Evolutionary conservation across 2,113 vertebrate genomes (phyloP).

Genomic region (Rhizomys pruinosus): DNA sequence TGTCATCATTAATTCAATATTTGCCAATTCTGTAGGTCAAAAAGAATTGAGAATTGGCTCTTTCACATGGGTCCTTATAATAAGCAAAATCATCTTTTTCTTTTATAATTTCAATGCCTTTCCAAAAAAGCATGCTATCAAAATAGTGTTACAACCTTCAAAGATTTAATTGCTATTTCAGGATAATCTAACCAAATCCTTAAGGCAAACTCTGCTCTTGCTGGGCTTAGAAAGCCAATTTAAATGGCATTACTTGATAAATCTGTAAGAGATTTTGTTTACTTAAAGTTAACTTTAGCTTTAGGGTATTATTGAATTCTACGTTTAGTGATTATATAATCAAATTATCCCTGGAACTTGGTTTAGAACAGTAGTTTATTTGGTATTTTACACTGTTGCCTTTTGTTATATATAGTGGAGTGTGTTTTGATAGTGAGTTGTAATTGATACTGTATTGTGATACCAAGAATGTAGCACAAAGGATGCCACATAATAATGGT

Average conservation of each 20-base stretch:
- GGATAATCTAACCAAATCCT: background rate
- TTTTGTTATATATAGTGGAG: background rate
- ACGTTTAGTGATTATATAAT: conserved; percentile 27
- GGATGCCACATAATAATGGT: no score
- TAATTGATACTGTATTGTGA: no score
- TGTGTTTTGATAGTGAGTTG: background rate
- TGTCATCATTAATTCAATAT: background rate
- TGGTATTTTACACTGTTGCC: background rate
- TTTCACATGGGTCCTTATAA: background rate
- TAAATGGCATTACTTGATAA: conserved; percentile 32
- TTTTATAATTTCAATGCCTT: background rate
- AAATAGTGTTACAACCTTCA: background rate
- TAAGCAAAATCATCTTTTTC: background rate
- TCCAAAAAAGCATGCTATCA: background rate
- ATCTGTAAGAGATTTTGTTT: conserved; percentile 21
- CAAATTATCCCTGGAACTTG: background rate
- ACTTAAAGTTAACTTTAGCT: conserved; percentile 41
- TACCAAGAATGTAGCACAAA: no score
- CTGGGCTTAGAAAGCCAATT: background rate
- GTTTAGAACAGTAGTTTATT: conserved; percentile 21
- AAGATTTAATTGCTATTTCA: background rate
- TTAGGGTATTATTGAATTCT: conserved; percentile 24
- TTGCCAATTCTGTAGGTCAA: background rate
- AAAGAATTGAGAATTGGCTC: background rate
- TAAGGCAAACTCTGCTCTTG: conserved; percentile 24